phyloP scores from a whole-genome alignment of 2,888 invertebrate species.

The Hecatera dysodea region DNA sequence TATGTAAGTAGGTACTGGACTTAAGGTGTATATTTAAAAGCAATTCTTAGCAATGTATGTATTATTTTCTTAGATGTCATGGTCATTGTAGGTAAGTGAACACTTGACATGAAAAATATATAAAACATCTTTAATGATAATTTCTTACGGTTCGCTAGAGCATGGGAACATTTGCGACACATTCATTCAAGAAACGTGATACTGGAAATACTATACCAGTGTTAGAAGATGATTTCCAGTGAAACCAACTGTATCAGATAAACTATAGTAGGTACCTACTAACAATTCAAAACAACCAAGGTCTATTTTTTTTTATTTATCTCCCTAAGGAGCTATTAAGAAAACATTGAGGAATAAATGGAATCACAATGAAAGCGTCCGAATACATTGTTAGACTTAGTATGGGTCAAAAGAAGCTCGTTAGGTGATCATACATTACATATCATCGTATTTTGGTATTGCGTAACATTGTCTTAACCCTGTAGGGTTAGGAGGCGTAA shows the following conservation, averaged over 20 bases:
- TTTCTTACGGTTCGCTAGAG: slow-evolving; percentile 10
- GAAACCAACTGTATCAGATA: slow-evolving; percentile 24
- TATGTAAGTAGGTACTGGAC: too few species aligned
- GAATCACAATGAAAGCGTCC: neutral
- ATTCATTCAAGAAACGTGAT: slow-evolving; percentile 44
- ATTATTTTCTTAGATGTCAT: neutral
- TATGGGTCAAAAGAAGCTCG: too few species aligned
- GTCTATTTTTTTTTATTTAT: too few species aligned
- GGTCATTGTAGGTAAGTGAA: neutral
- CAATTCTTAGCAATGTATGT: too few species aligned
- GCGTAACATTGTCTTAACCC: too few species aligned
- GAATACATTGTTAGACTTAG: too few species aligned
- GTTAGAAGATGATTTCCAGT: slow-evolving; percentile 38
- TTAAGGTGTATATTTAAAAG: too few species aligned
- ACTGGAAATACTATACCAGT: slow-evolving; percentile 43
- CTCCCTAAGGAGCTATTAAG: neutral
- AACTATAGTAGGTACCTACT: neutral
- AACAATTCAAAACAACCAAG: too few species aligned
- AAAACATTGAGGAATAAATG: neutral
- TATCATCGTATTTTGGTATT: too few species aligned
- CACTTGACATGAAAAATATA: neutral
- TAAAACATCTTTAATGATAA: neutral
- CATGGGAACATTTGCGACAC: slow-evolving; percentile 38
- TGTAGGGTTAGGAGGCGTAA: too few species aligned
- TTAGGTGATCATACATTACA: too few species aligned